Evolutionary conservation across 1,140 invertebrate genomes (phyloP).

Genomic region (Lamellibrachia luymesi): DNA sequence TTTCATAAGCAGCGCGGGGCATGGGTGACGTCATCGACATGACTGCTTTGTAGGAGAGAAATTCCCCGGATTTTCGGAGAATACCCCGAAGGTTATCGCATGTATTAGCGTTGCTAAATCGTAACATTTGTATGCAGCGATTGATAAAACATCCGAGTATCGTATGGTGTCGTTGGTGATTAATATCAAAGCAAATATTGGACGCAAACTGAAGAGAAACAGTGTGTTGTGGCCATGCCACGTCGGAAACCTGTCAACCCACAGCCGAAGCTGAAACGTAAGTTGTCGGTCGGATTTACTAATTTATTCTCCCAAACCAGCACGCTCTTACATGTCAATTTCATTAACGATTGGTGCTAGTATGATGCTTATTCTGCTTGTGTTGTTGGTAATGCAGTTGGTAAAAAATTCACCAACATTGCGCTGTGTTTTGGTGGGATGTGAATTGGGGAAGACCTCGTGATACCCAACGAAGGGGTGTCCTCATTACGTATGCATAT

Average conservation of each 20-base stretch:
- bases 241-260: conserved; percentile 2
- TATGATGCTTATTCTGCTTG: background rate
- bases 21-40: background rate
- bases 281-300: background rate
- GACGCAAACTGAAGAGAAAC: background rate
- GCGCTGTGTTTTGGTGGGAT: background rate
- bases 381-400: background rate
- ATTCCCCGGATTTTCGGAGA: conserved; percentile 3
- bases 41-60: conserved; percentile 4
- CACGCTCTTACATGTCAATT: background rate
- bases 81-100: background rate
- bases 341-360: background rate
- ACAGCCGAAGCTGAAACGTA: background rate
- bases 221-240: background rate
- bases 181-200: background rate
- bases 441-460: background rate
- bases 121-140: background rate
- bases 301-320: background rate
- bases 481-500: conserved; percentile 5
- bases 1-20: background rate
- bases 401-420: background rate
- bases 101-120: conserved; percentile 1
- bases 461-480: background rate
- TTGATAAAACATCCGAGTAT: background rate
- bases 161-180: background rate